These are phyloP conservation scores for Scolanthus callimorphus DNA, from an alignment of 92 coral and sea anemone genomes.

Conservation along the genomic window DNA sequence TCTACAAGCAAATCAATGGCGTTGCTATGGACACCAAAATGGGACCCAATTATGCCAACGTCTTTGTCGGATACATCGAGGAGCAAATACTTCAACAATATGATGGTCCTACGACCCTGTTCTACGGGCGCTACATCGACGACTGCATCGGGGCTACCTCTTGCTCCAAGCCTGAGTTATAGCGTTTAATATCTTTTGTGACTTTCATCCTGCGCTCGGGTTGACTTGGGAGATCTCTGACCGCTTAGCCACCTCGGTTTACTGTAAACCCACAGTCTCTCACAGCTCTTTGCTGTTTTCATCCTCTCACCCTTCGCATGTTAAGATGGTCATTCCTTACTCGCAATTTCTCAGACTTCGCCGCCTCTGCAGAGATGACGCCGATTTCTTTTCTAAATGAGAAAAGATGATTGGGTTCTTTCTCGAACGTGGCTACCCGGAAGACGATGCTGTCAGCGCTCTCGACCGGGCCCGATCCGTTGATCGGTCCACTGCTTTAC, in stretches of 20 bases:
- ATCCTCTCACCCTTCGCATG: too few relatives aligned
- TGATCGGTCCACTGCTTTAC: conserved; percentile 21
- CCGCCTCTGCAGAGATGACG: conserved; percentile 27
- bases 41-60: conserved; percentile 43
- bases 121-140: conserved; percentile 35
- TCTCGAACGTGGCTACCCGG: conserved; percentile 34
- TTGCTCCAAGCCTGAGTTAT: neutral
- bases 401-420: conserved; percentile 17
- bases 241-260: neutral
- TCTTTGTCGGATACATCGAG: conserved; percentile 12
- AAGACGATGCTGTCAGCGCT: conserved; percentile 5
- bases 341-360: conserved; percentile 35
- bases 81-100: conserved; percentile 1
- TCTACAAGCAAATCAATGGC: neutral
- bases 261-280: conserved; percentile 3
- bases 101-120: conserved; percentile 30
- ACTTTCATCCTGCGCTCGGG: neutral
- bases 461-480: conserved; percentile 17
- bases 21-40: conserved; percentile 1
- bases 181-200: neutral
- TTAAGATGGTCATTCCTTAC: conserved; percentile 14
- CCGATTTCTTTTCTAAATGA: conserved; percentile 17
- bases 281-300: too few relatives aligned
- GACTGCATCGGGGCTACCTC: conserved; percentile 17
- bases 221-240: neutral